These are phyloP conservation scores for Alfaro cultratus DNA, from an alignment of 2,797 vertebrate genomes.

Conservation along the genomic window DNA sequence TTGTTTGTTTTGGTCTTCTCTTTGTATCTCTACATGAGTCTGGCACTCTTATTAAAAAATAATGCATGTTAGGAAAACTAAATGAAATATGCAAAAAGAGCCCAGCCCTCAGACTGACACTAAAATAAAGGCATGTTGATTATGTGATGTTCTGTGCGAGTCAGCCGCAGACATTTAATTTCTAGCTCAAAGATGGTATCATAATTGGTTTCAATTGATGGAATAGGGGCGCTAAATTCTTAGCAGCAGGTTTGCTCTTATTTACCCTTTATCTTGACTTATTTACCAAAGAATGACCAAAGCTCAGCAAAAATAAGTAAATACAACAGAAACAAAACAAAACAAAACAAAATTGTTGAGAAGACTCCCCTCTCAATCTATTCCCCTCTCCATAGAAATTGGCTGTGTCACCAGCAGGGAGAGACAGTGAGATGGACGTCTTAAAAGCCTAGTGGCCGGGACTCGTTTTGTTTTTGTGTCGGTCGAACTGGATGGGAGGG, in stretches of 20 bases:
- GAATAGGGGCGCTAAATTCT: not conserved
- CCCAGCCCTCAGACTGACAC: conserved; percentile 19
- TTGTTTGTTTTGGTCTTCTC: not conserved
- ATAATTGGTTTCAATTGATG: conserved; percentile 13
- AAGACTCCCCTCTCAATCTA: not conserved
- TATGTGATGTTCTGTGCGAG: not conserved
- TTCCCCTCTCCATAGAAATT: conserved; percentile 59
- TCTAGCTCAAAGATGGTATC: conserved; percentile 7
- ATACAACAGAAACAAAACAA: not conserved
- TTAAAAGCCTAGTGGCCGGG: conserved; percentile 49
- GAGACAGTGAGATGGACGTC: conserved; percentile 77
- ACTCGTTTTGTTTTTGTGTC: conserved; percentile 55
- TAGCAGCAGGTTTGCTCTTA: conserved; percentile 11
- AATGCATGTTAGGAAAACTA: not conserved
- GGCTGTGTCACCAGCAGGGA: conserved; percentile 73
- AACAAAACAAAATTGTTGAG: conserved; percentile 5
- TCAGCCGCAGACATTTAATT: conserved; percentile 2
- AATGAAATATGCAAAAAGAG: conserved; percentile 2
- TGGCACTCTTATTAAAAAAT: not conserved
- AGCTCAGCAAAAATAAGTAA: not conserved
- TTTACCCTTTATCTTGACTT: conserved; percentile 3
- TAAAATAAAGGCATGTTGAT: conserved; percentile 1
- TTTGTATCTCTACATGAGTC: not conserved
- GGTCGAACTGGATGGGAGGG: conserved; percentile 68
- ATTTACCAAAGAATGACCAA: not conserved